Conservation (phyloP, 2,888 invertebrate genomes). For the Ceraclea dissimilis region DNA sequence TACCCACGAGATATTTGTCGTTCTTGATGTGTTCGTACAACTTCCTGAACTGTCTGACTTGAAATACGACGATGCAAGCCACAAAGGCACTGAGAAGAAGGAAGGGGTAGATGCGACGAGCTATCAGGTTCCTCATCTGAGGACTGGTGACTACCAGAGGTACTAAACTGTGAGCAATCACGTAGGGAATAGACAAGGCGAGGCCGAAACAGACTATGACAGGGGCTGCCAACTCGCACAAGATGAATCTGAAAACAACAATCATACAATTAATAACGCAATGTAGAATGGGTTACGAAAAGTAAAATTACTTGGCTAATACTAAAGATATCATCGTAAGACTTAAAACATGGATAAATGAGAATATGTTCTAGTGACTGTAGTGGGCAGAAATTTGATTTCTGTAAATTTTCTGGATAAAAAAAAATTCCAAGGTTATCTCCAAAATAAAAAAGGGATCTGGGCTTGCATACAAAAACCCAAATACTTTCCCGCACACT, state of each 20-base stretch:
- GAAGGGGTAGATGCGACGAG: constrained; percentile 84
- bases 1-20: constrained; percentile 96
- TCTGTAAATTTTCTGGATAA: no score
- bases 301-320: no score
- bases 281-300: background rate
- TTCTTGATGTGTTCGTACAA: constrained; percentile 98
- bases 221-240: constrained; percentile 81
- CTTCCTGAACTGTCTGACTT: constrained; percentile 88
- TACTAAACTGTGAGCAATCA: constrained; percentile 69
- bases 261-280: background rate
- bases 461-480: no score
- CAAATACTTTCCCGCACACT: no score
- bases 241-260: constrained; percentile 53
- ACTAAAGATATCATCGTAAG: no score
- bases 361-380: no score
- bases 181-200: constrained; percentile 89
- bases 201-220: constrained; percentile 84
- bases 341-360: no score
- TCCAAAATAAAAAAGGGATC: no score
- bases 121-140: constrained; percentile 65
- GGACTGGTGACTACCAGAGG: constrained; percentile 59
- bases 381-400: no score
- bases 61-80: constrained; percentile 66
- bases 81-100: constrained; percentile 66
- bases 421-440: background rate